phyloP scores from a whole-genome alignment of 2,888 invertebrate genomes.

The Protodeltote pygarga region DNA sequence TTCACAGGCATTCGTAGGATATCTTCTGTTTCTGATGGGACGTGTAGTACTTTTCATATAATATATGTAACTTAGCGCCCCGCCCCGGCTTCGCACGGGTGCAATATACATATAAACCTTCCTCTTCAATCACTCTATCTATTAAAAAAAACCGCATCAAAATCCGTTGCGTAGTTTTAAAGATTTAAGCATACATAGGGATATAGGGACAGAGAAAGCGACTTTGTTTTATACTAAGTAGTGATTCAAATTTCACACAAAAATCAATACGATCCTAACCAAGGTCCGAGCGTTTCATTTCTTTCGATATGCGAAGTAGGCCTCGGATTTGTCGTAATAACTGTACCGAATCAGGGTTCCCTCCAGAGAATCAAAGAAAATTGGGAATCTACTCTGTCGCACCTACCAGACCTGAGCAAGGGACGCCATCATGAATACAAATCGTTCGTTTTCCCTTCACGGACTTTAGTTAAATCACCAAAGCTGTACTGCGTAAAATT shows the following conservation, averaged over 20 bases:
- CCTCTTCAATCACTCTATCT: no score
- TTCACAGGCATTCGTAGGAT: no score
- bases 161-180: no score
- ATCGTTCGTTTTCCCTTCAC: constrained; percentile 54
- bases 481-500: constrained; percentile 52
- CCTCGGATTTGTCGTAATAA: constrained; percentile 46
- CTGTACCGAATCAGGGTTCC: constrained; percentile 47
- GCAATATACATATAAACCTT: no score
- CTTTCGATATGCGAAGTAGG: constrained; percentile 31
- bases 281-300: constrained; percentile 23
- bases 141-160: no score
- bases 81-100: no score
- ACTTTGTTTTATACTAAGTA: no score
- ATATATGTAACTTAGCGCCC: no score
- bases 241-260: background rate
- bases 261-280: constrained; percentile 1
- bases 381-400: constrained; percentile 52
- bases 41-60: no score
- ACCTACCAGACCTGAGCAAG: constrained; percentile 55
- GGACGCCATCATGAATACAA: constrained; percentile 59
- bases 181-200: no score
- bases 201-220: no score
- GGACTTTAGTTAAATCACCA: constrained; percentile 58
- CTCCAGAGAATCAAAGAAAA: constrained; percentile 51
- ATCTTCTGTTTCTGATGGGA: no score